These are phyloP conservation scores for Therioaphis trifolii DNA, from an alignment of 2,888 invertebrate species.

Conservation along the genomic window DNA sequence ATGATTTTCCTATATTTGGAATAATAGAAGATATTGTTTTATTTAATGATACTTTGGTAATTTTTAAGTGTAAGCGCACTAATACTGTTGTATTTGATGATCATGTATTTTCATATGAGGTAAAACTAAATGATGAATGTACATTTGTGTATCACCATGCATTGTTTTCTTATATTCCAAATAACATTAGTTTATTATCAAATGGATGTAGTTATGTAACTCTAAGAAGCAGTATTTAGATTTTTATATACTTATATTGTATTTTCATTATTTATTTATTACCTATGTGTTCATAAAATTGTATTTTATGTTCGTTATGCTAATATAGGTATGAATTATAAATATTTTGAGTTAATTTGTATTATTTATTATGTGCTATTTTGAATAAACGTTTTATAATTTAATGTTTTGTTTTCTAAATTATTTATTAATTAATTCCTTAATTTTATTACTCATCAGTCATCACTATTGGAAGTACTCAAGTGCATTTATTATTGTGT, in stretches of 20 bases:
- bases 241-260: constrained; percentile 1
- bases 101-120: constrained; percentile 27
- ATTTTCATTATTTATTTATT: no score
- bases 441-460: background rate
- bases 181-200: background rate
- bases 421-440: background rate
- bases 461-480: background rate
- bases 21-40: constrained; percentile 8
- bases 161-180: constrained; percentile 21
- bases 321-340: no score
- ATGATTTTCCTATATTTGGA: constrained; percentile 30
- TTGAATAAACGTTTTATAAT: constrained; percentile 1
- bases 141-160: constrained; percentile 26
- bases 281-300: background rate
- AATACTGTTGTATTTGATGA: constrained; percentile 19
- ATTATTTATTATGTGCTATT: constrained; percentile 1
- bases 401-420: background rate
- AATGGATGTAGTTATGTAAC: constrained; percentile 32
- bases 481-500: no score
- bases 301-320: background rate
- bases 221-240: constrained; percentile 13
- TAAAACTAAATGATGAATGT: background rate
- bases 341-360: background rate
- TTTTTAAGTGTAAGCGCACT: constrained; percentile 14
- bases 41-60: constrained; percentile 15